phyloP scores from a whole-genome alignment of 2,113 vertebrate species.

The Amazona guildingii region DNA sequence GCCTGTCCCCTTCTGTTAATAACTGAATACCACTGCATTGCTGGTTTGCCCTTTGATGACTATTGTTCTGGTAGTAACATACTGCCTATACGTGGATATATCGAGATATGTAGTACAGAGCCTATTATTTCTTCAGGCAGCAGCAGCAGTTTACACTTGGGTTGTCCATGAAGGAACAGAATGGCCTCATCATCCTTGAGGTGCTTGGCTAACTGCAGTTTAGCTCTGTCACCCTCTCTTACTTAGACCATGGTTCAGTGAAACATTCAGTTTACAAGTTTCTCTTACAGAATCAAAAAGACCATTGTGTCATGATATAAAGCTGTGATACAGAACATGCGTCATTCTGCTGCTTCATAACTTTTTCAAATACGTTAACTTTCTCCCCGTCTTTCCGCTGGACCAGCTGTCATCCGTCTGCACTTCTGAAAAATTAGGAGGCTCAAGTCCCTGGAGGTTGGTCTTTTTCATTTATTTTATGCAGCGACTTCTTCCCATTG shows the following conservation, averaged over 20 bases:
- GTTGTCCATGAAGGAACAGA: not conserved
- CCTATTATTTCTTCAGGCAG: not conserved
- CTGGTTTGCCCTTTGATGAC: not conserved
- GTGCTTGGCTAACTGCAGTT: not conserved
- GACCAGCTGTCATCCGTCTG: constrained; percentile 8
- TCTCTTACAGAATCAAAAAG: not conserved
- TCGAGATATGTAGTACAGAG: not conserved
- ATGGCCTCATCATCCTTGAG: not conserved
- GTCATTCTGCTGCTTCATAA: not conserved
- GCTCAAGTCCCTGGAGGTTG: not conserved
- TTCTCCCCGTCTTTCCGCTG: not conserved
- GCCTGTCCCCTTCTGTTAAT: not conserved
- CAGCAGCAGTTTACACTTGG: not conserved
- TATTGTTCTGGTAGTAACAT: not conserved
- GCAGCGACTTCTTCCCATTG: not conserved
- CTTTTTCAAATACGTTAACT: not conserved
- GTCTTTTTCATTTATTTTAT: not conserved
- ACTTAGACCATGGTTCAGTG: not conserved
- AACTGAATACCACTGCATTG: not conserved
- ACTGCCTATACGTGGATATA: not conserved
- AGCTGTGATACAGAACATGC: not conserved
- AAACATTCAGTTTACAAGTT: not conserved
- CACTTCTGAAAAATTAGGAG: constrained; percentile 16
- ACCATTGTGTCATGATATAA: not conserved
- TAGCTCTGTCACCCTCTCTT: not conserved